These are phyloP conservation scores for Rosalia funebris DNA, from an alignment of 2,888 invertebrate species.

Conservation along the genomic window DNA sequence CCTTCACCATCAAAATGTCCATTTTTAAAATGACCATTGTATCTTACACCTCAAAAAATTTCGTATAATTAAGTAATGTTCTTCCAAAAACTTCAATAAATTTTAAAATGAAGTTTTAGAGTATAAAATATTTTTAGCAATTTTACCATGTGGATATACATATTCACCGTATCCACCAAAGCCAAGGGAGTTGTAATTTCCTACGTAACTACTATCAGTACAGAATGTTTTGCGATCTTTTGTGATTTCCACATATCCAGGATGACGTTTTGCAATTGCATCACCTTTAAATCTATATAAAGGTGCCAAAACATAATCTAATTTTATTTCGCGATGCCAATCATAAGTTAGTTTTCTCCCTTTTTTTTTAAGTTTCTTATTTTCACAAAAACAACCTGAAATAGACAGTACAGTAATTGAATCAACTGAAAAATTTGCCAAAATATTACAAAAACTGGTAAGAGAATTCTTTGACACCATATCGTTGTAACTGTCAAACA, in stretches of 20 bases:
- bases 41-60: conserved; percentile 64
- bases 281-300: not conserved
- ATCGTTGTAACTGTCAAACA: too few species aligned
- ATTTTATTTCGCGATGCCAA: conserved; percentile 10
- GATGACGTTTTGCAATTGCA: not conserved
- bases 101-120: too few species aligned
- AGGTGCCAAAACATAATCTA: not conserved
- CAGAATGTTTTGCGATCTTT: conserved; percentile 1
- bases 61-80: too few species aligned
- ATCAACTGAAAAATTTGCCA: too few species aligned
- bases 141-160: conserved; percentile 69
- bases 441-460: too few species aligned
- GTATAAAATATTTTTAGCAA: too few species aligned
- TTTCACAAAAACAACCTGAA: not conserved
- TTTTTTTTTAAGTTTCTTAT: not conserved
- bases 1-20: conserved; percentile 78
- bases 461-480: too few species aligned
- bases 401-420: too few species aligned
- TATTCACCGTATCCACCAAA: conserved; percentile 73
- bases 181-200: conserved; percentile 70
- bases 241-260: conserved; percentile 1
- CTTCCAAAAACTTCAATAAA: too few species aligned
- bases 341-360: conserved; percentile 12
- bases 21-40: conserved; percentile 74
- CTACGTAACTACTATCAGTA: conserved; percentile 70